Conservation (phyloP, 2,113 vertebrate species). For the Sarotherodon lohbergeri region DNA sequence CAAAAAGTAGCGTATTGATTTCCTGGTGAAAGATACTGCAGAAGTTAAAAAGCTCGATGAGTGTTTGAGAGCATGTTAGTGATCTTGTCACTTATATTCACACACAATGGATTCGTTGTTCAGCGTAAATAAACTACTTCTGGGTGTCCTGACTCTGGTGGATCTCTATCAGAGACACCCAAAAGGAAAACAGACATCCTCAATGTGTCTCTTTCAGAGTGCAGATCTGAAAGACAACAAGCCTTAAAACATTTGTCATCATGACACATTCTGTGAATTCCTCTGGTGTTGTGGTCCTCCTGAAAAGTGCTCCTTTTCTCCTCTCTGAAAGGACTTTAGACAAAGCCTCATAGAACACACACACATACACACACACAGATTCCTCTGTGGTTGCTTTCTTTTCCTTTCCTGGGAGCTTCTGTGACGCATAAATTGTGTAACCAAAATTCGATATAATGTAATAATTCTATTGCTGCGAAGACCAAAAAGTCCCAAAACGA, state of each 20-base stretch:
- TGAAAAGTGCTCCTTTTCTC: neutral
- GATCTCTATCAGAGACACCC: neutral
- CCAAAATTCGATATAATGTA: neutral
- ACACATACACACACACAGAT: neutral
- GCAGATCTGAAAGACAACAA: neutral
- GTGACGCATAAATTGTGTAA: neutral
- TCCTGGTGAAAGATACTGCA: rapidly evolving
- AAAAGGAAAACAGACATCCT: neutral
- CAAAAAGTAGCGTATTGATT: neutral
- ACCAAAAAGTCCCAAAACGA: neutral
- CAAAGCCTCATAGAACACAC: neutral
- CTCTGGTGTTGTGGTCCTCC: neutral
- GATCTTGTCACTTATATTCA: neutral
- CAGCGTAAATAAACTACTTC: neutral
- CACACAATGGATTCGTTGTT: neutral
- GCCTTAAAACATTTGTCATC: neutral
- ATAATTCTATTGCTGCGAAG: neutral
- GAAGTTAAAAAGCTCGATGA: neutral
- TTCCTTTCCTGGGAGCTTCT: neutral
- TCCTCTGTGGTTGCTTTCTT: neutral
- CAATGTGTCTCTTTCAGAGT: neutral
- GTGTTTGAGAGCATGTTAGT: rapidly evolving
- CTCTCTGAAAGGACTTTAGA: neutral
- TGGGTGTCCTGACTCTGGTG: neutral
- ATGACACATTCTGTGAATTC: neutral